phyloP scores from a whole-genome alignment of 2,888 invertebrate genomes.

The Tubiluchus corallicola region DNA sequence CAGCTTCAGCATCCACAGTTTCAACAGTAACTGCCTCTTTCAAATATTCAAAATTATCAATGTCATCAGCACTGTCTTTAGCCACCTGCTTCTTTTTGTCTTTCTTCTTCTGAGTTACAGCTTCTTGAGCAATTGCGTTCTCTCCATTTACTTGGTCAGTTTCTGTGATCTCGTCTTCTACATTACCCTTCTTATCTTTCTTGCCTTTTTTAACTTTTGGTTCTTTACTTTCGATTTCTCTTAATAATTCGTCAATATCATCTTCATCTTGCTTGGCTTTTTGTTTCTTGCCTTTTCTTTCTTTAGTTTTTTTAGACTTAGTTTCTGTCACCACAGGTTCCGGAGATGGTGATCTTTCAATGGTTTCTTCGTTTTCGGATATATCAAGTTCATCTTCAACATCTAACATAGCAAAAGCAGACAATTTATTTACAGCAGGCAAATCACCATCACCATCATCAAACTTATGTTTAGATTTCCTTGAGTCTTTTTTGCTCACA shows the following conservation, averaged over 20 bases:
- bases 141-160: not conserved
- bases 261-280: slow-evolving; percentile 20
- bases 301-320: not conserved
- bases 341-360: not conserved
- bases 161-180: not conserved
- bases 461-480: slow-evolving; percentile 13
- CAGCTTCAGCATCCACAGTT: not conserved
- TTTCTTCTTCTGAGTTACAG: slow-evolving; percentile 14
- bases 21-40: slow-evolving; percentile 16
- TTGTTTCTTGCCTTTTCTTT: slow-evolving; percentile 16
- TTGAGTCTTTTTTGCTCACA: slow-evolving; percentile 15
- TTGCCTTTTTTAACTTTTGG: slow-evolving; percentile 14
- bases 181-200: slow-evolving; percentile 13
- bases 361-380: slow-evolving; percentile 10
- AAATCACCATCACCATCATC: slow-evolving; percentile 13
- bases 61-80: slow-evolving; percentile 16
- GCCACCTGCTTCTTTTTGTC: slow-evolving; percentile 22
- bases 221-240: slow-evolving; percentile 21
- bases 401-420: not conserved
- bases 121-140: not conserved
- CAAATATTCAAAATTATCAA: slow-evolving; percentile 1
- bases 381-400: too few relatives aligned
- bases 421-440: not conserved
- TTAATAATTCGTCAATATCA: slow-evolving; percentile 25
- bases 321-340: not conserved